Evolutionary conservation across 2,888 invertebrate species (phyloP).

Genomic region (Cremastobaeus sp.): DNA sequence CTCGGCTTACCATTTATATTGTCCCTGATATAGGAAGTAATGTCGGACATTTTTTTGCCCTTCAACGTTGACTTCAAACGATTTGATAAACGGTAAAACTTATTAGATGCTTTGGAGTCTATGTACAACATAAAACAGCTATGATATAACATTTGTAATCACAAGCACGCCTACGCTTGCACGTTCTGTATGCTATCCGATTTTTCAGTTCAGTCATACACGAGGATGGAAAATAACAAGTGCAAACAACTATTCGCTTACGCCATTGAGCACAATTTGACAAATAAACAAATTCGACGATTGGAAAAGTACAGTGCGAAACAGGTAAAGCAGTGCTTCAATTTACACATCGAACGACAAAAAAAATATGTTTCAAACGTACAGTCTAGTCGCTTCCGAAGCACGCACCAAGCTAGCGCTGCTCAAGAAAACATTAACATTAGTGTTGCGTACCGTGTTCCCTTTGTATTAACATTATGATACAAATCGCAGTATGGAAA

Average conservation of each 20-base stretch:
- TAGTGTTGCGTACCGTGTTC: constrained; percentile 36
- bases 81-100: constrained; percentile 74
- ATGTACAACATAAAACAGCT: constrained; percentile 70
- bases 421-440: constrained; percentile 76
- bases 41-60: constrained; percentile 76
- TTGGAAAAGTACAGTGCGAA: constrained; percentile 18
- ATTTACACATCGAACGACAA: constrained; percentile 19
- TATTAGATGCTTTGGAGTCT: constrained; percentile 75
- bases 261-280: neutral
- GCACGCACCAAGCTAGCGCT: constrained; percentile 96
- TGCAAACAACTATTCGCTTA: neutral
- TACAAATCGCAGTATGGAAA: no score
- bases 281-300: neutral
- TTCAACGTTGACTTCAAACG: constrained; percentile 76
- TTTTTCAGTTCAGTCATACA: no score
- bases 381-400: constrained; percentile 94
- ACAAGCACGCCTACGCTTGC: constrained; percentile 11
- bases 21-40: constrained; percentile 78
- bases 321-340: constrained; percentile 44
- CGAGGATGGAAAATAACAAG: neutral
- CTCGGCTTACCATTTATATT: constrained; percentile 74
- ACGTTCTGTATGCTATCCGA: no score
- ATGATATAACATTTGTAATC: constrained; percentile 42
- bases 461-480: no score
- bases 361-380: constrained; percentile 80